Conservation (phyloP, 2,888 invertebrate species). For the Tenthredo scrophulariae region DNA sequence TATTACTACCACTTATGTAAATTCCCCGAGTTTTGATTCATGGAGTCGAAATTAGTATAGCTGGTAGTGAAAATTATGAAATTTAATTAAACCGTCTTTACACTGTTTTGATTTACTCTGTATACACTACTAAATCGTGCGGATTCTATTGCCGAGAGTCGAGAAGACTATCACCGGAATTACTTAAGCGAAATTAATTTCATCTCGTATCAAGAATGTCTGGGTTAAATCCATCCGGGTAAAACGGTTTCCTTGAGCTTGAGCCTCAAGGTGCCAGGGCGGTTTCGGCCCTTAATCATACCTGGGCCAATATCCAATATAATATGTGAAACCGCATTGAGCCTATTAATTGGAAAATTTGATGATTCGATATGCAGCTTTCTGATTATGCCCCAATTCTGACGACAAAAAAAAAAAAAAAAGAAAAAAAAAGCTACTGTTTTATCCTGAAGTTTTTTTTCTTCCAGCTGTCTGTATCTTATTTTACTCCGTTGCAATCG, state of each 20-base stretch:
- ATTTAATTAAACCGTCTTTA: slow-evolving; percentile 41
- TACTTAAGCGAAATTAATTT: slow-evolving; percentile 4
- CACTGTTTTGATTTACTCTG: slow-evolving; percentile 34
- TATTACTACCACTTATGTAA: not conserved
- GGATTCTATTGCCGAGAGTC: not conserved
- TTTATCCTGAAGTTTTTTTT: not conserved
- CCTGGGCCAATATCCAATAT: not conserved
- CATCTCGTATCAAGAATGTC: not conserved
- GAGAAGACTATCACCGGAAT: not conserved
- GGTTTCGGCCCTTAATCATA: not conserved
- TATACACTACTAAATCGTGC: not conserved
- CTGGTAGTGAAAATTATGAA: slow-evolving; percentile 8
- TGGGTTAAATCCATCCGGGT: not conserved
- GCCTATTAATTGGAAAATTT: not conserved
- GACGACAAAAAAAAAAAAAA: not conserved
- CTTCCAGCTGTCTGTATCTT: not conserved
- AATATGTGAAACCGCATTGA: not conserved
- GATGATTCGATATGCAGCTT: not conserved
- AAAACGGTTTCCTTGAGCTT: not conserved
- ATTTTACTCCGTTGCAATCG: not conserved
- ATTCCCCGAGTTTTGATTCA: slow-evolving; percentile 5
- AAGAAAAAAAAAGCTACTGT: not conserved
- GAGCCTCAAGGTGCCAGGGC: not conserved
- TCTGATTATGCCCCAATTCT: not conserved
- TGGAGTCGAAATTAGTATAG: slow-evolving; percentile 12